Evolutionary conservation across 1,140 invertebrate species (phyloP).

Genomic region (Zaprionus tsacasi): DNA sequence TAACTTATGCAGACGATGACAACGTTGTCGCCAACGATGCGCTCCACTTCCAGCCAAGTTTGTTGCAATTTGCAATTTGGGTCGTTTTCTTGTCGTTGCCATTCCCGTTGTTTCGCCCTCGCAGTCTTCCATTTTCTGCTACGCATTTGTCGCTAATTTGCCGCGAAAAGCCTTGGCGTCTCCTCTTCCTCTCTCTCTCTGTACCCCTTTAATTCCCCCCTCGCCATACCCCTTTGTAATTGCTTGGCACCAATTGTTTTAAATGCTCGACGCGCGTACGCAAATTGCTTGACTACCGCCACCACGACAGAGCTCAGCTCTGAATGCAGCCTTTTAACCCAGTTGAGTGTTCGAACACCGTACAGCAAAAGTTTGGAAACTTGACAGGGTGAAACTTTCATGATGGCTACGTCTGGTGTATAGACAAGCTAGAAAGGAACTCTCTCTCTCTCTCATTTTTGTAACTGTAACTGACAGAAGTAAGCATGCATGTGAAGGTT

Average conservation of each 20-base stretch:
- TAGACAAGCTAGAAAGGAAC: background rate
- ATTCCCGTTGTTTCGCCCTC: background rate
- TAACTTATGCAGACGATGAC: constrained; percentile 70
- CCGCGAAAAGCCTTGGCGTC: constrained; percentile 51
- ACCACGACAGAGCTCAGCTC: constrained; percentile 11
- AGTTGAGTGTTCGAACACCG: constrained; percentile 40
- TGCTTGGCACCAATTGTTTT: constrained; percentile 80
- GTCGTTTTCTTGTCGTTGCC: constrained; percentile 37
- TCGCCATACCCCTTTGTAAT: constrained; percentile 50
- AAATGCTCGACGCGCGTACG: constrained; percentile 70
- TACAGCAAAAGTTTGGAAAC: constrained; percentile 11
- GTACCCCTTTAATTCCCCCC: background rate
- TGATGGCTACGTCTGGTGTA: background rate
- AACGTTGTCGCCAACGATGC: constrained; percentile 59
- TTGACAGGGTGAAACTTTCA: background rate
- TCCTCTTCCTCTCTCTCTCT: background rate
- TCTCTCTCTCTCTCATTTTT: background rate
- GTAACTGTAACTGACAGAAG: background rate
- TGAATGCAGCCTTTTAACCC: constrained; percentile 45
- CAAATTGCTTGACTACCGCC: constrained; percentile 66
- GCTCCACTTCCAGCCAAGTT: constrained; percentile 61
- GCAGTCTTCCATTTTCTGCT: constrained; percentile 17
- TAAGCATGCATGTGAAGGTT: background rate
- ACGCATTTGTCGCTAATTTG: constrained; percentile 75
- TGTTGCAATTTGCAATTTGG: constrained; percentile 79